Base-by-base conservation (phyloP, 2,797 vertebrate genomes). In the Sparus aurata region DNA sequence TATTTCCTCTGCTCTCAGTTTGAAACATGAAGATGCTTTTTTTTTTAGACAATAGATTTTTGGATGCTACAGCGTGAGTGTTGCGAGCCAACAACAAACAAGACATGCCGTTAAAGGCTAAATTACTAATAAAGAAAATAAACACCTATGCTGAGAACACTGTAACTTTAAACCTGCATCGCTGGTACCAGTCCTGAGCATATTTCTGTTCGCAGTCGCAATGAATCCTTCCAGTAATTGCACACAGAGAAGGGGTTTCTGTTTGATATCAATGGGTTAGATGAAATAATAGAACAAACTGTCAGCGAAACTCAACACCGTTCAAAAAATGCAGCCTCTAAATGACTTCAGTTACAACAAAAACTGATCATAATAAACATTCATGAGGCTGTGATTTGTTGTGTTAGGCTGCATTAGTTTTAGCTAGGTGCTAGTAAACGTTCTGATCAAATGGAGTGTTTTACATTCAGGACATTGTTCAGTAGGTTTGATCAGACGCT, bases 181-280 rank as follows among this genome's bases (percentile, higher is more conserved):
- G 41, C 18, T 69, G 57, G 57, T 27, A 65, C 16, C 13, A 43
- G 2, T 54, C 74, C 20, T 61, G n/a, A 49, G 11, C 9, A 12
- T 47, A 18, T 45, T 81, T 38, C 58, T 69, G 23, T 73, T 12
- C 63, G 38, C 30, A 63, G 47, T 10, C 38, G 43, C 10, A 64
- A 67, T 74, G 1, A 50, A 46, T 74, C 9, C 53, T 22, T 57
- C 12, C 5, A 10, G 34, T 10, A 38, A 38, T 38, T 10, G 34
- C 34, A 10, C 9, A 38, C 34, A 38, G 34, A 38, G 34, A 38
- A 34, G 34, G 34, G 34, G 34, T 38, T 9, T 38, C 34, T 38
- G 34, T 2, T 47, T 47, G 5, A 47, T 47, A 17, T 47, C 47
- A 47, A 47, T 47, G 46, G 17, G 46, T 16, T 18, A 7, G 5